Evolutionary conservation across 1,140 invertebrate genomes (phyloP).

Genomic region (Lamellibrachia luymesi): DNA sequence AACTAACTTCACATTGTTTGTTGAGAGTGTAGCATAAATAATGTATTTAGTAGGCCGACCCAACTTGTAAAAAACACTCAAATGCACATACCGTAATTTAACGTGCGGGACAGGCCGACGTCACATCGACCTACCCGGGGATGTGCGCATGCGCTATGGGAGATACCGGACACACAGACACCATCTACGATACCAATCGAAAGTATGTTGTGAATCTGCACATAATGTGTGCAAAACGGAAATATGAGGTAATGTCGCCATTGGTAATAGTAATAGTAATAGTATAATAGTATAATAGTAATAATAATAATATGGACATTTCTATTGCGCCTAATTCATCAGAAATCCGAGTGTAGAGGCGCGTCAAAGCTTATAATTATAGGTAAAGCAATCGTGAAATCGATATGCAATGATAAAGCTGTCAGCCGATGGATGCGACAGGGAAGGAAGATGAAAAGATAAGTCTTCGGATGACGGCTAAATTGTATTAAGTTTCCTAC

Average conservation of each 20-base stretch:
- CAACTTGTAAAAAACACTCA: neutral
- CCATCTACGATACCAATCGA: neutral
- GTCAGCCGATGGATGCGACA: too few relatives aligned
- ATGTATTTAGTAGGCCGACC: neutral
- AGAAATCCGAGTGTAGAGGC: too few relatives aligned
- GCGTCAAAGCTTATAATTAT: too few relatives aligned
- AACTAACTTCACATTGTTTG: neutral
- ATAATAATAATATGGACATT: too few relatives aligned
- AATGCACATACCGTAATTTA: neutral
- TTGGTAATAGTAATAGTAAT: too few relatives aligned
- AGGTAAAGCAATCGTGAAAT: too few relatives aligned
- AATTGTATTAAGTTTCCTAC: too few relatives aligned
- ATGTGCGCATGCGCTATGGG: neutral
- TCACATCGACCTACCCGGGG: neutral
- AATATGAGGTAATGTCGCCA: neutral
- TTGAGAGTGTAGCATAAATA: neutral
- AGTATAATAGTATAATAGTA: too few relatives aligned
- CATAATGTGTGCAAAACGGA: neutral
- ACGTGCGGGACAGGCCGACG: neutral
- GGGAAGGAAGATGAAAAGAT: too few relatives aligned
- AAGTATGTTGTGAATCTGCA: neutral
- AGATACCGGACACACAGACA: neutral
- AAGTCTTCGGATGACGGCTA: too few relatives aligned
- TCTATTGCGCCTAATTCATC: too few relatives aligned
- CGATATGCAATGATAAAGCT: too few relatives aligned